These are phyloP conservation scores for Microplitis manilae DNA, from an alignment of 2,888 invertebrate genomes.

Conservation along the genomic window DNA sequence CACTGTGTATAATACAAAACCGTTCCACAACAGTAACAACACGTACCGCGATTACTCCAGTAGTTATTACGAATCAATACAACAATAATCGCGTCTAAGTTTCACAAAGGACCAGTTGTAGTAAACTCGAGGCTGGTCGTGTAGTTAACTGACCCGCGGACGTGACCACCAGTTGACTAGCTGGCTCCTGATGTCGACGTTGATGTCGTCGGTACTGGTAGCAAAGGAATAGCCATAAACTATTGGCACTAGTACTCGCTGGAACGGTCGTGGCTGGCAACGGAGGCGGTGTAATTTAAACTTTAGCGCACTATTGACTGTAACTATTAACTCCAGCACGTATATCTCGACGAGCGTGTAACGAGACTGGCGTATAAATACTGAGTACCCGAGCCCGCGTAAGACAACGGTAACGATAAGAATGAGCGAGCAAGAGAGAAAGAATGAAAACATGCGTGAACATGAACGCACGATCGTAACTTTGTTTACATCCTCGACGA, in stretches of 20 bases:
- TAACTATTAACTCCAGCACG: too few species aligned
- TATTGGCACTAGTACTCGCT: neutral
- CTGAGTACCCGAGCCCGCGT: neutral
- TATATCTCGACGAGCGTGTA: neutral
- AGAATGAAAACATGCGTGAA: conserved; percentile 33
- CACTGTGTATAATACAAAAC: conserved; percentile 28
- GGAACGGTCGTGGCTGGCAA: neutral
- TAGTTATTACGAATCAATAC: conserved; percentile 5
- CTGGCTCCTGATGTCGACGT: neutral
- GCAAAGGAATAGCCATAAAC: neutral
- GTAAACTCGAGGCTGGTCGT: neutral
- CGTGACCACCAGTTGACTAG: neutral
- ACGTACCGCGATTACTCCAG: conserved; percentile 10
- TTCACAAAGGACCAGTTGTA: neutral
- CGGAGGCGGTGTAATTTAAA: neutral
- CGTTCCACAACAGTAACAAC: conserved; percentile 24
- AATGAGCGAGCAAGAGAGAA: conserved; percentile 13
- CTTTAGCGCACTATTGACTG: too few species aligned
- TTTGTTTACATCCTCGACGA: conserved; percentile 43
- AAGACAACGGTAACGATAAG: neutral
- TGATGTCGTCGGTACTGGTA: neutral
- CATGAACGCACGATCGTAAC: conserved; percentile 36
- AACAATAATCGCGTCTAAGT: neutral
- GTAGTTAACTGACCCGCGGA: neutral
- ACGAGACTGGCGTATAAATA: neutral